phyloP scores from a whole-genome alignment of 64 coral and sea anemone genomes.

The Montipora sp. region DNA sequence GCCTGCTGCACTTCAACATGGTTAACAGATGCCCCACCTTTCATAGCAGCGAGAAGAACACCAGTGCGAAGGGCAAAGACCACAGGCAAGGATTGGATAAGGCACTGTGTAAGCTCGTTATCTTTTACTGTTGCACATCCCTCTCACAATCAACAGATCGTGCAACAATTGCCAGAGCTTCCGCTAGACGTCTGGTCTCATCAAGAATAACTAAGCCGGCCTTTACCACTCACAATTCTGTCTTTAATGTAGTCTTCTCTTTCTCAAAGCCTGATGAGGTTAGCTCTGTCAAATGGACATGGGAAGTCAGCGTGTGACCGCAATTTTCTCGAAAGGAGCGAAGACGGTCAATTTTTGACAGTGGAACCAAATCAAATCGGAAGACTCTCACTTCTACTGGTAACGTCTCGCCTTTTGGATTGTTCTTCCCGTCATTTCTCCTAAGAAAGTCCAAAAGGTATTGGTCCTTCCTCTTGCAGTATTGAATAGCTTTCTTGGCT shows the following conservation, averaged over 20 bases:
- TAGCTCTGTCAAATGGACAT: background rate
- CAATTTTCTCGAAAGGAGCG: background rate
- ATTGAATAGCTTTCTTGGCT: background rate
- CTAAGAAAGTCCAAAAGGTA: background rate
- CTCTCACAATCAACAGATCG: slow-evolving; percentile 57
- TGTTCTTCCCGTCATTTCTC: background rate
- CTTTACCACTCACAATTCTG: slow-evolving; percentile 2
- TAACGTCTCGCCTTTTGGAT: background rate
- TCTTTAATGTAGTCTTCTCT: slow-evolving; percentile 24
- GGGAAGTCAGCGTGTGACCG: background rate
- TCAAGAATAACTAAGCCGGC: slow-evolving; percentile 53
- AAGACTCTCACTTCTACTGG: background rate
- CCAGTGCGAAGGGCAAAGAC: background rate
- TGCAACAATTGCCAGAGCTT: slow-evolving; percentile 59
- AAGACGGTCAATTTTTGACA: background rate
- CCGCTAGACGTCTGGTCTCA: slow-evolving; percentile 33
- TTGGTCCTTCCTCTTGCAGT: background rate
- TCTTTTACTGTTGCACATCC: slow-evolving; percentile 55
- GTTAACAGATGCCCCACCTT: slow-evolving; percentile 30
- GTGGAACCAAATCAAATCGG: background rate
- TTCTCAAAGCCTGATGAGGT: slow-evolving; percentile 10
- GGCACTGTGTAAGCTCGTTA: slow-evolving; percentile 43
- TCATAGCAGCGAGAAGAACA: slow-evolving; percentile 16
- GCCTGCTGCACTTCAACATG: slow-evolving; percentile 6
- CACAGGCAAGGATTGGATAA: slow-evolving; percentile 26